Base-by-base conservation (phyloP, 2,113 vertebrate genomes). In the Craseonycteris thonglongyai region DNA sequence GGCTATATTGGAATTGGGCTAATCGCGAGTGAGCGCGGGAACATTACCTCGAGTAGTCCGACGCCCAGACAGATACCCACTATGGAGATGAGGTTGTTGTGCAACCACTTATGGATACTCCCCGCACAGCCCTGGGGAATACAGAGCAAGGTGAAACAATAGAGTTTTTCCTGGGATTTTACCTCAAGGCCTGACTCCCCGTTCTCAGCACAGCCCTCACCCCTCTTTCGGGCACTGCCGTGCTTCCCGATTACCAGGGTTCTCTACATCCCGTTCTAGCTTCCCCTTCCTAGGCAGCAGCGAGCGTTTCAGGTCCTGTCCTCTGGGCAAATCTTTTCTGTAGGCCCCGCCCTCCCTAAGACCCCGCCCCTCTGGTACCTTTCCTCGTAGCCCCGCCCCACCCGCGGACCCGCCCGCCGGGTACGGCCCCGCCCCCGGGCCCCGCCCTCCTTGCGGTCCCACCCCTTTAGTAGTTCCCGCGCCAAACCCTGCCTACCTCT, bases 21-120 rank as follows among this genome's bases (percentile, higher is more conserved):
- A 58, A 33, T 78, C 6, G 40, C 13, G 7, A 16, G 5, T 5
- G 21, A 35, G 88, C 65, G 38, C n/a, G 7, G 82, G 56, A 21
- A 35, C 54, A 9, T 97, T 80, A 98, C 98, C 98, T 98, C 98
- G 14, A 98, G 90, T 10, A 98, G 96, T 7, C 97, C 97, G 75
- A 98, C 84, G 12, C 97, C 98, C 83, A 98, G 97, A 76, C 98
- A 98, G 21, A 98, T 92, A 24, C 97, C 98, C 92, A 98, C 97
- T 42, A 98, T 97, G 79, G 94, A 97, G 94, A 98, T 97, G 65
- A 98, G 91, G 68, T 98, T 98, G 82, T 98, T 97, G 59, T 92
- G 71, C 61, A 98, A 61, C 97, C 98, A 98, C 7, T 82, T 88
- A 38, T 92, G 84, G 59, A 98, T 95, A 9, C 30, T 97, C 28